These are phyloP conservation scores for Rallus limicola DNA, from an alignment of 2,113 vertebrate species.

Conservation along the genomic window DNA sequence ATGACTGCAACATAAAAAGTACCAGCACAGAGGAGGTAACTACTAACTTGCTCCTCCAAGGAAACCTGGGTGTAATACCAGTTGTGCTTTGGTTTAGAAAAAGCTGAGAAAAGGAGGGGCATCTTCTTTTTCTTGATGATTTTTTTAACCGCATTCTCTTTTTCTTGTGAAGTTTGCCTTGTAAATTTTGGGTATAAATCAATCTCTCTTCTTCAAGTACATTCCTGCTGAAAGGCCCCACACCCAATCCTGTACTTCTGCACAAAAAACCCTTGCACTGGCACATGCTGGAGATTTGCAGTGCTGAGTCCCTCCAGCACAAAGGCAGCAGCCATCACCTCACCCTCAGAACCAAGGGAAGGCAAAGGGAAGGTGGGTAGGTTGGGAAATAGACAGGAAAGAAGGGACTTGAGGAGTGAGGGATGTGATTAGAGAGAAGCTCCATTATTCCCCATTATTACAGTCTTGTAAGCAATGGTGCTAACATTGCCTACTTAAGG, in stretches of 20 bases:
- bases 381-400: background rate
- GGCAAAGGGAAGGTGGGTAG: accelerated
- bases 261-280: background rate
- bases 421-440: background rate
- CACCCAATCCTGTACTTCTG: background rate
- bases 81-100: background rate
- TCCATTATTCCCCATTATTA: background rate
- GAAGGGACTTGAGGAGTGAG: background rate
- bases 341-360: background rate
- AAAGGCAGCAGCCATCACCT: background rate
- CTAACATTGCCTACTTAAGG: background rate
- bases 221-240: background rate
- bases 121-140: background rate
- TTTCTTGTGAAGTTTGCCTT: background rate
- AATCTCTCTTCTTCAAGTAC: background rate
- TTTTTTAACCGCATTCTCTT: background rate
- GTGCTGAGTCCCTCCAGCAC: accelerated
- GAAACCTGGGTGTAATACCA: background rate
- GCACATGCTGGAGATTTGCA: background rate
- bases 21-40: background rate
- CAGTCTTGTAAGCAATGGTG: accelerated
- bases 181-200: background rate
- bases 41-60: background rate
- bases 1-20: background rate
- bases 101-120: background rate